Percentiles rank a stretch among this genome's conserved stretches.
These are phyloP conservation scores for Prinia subflava DNA, from an alignment of 2,113 vertebrate genomes.

Conservation along the genomic window DNA sequence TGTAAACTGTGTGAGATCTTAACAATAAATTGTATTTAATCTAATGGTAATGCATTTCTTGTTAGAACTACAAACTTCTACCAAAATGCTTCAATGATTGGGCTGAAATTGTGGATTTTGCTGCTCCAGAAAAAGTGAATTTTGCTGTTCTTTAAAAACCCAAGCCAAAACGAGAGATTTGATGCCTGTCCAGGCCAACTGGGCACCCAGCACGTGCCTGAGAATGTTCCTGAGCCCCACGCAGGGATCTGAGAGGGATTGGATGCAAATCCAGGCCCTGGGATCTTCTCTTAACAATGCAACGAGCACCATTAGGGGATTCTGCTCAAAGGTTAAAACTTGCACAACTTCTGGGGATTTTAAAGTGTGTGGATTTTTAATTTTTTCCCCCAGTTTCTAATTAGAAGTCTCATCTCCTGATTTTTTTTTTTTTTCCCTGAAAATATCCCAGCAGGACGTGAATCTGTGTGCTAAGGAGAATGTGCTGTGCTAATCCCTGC, in stretches of 20 bases:
- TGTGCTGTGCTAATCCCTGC: neutral
- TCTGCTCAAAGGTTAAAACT: neutral
- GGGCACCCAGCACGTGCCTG: rapidly evolving
- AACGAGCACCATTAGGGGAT: neutral
- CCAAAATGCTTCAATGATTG: conserved; percentile 47
- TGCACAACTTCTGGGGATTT: neutral
- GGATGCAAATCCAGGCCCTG: neutral
- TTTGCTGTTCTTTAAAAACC: neutral
- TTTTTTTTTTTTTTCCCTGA: neutral
- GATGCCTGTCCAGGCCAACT: neutral
- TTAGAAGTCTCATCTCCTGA: neutral
- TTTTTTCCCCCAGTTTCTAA: neutral
- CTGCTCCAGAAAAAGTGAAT: neutral
- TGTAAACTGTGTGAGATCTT: conserved; percentile 64
- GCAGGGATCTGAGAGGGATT: rapidly evolving
- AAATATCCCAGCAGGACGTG: neutral
- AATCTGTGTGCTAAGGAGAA: rapidly evolving
- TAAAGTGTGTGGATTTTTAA: neutral
- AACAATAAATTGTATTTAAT: neutral
- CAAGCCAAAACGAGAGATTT: neutral
- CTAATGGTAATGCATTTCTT: conserved; percentile 65
- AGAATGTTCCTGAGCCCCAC: neutral
- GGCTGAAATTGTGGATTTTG: neutral
- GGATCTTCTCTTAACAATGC: neutral
- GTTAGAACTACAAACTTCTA: conserved; percentile 76